A percentile compares a stretch with the other conserved stretches of the same genome.
Conservation (phyloP, 1,140 invertebrate species). For the Nomia melanderi region DNA sequence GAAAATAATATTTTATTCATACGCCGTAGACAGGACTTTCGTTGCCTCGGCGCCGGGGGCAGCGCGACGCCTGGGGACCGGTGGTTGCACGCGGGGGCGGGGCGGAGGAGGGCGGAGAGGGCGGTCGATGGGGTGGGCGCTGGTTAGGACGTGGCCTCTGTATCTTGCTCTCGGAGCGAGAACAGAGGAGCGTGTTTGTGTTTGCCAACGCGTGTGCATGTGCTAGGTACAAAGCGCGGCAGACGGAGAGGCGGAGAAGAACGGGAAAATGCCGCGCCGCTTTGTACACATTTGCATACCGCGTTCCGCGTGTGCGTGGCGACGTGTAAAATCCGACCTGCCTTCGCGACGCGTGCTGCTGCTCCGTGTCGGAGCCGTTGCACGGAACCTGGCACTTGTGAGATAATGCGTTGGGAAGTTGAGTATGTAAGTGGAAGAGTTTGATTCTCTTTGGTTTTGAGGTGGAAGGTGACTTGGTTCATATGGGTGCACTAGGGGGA, state of each 20-base stretch:
- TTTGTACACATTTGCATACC: constrained; percentile 73
- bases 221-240: neutral
- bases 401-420: too few relatives aligned
- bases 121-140: constrained; percentile 24
- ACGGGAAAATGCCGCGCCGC: constrained; percentile 58
- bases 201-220: neutral
- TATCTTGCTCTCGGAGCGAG: constrained; percentile 47
- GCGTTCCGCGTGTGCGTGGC: constrained; percentile 59
- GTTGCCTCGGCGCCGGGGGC: constrained; percentile 52
- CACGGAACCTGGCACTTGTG: too few relatives aligned
- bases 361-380: too few relatives aligned
- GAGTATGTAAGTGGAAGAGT: too few relatives aligned
- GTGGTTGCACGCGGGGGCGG: constrained; percentile 23
- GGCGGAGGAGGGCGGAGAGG: neutral
- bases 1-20: constrained; percentile 71
- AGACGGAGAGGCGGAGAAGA: constrained; percentile 10
- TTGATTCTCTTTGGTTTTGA: too few relatives aligned
- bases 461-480: too few relatives aligned
- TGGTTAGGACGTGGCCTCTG: constrained; percentile 31
- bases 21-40: constrained; percentile 55
- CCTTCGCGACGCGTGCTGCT: too few relatives aligned
- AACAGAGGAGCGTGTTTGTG: constrained; percentile 4
- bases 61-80: constrained; percentile 53
- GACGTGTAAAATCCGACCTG: constrained; percentile 68
- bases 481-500: too few relatives aligned